These are phyloP conservation scores for Calosoma granatense DNA, from an alignment of 1,140 invertebrate genomes.

Conservation along the genomic window DNA sequence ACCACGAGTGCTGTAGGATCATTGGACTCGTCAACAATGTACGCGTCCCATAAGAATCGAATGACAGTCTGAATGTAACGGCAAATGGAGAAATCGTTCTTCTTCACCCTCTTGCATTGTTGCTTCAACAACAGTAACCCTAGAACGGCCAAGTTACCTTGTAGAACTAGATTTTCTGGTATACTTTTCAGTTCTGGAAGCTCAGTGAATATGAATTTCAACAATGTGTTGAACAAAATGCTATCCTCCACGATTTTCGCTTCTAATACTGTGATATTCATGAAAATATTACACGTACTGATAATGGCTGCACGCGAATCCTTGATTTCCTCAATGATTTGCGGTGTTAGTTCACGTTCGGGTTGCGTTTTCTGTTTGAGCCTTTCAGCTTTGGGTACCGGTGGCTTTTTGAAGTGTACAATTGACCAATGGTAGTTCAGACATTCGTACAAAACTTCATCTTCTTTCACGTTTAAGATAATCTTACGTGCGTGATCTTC, in stretches of 20 bases:
- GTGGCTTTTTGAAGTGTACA: slow-evolving; percentile 74
- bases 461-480: slow-evolving; percentile 65
- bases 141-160: slow-evolving; percentile 73
- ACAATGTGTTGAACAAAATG: slow-evolving; percentile 60
- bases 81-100: slow-evolving; percentile 78
- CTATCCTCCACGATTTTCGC: slow-evolving; percentile 69
- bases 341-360: slow-evolving; percentile 58
- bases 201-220: slow-evolving; percentile 80
- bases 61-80: slow-evolving; percentile 80
- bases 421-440: slow-evolving; percentile 77
- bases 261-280: slow-evolving; percentile 85
- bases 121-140: slow-evolving; percentile 77
- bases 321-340: slow-evolving; percentile 67
- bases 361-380: slow-evolving; percentile 61
- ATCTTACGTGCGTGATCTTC: slow-evolving; percentile 79
- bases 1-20: slow-evolving; percentile 71
- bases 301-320: slow-evolving; percentile 73
- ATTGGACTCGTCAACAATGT: slow-evolving; percentile 76
- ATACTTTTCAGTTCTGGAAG: slow-evolving; percentile 73
- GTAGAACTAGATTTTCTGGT: slow-evolving; percentile 71
- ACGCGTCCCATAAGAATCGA: slow-evolving; percentile 85
- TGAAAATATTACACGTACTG: slow-evolving; percentile 81
- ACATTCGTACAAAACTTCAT: slow-evolving; percentile 68
- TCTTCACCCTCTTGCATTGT: slow-evolving; percentile 67
- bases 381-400: slow-evolving; percentile 64